phyloP scores from a whole-genome alignment of 2,797 vertebrate genomes.

The Valencia hispanica region DNA sequence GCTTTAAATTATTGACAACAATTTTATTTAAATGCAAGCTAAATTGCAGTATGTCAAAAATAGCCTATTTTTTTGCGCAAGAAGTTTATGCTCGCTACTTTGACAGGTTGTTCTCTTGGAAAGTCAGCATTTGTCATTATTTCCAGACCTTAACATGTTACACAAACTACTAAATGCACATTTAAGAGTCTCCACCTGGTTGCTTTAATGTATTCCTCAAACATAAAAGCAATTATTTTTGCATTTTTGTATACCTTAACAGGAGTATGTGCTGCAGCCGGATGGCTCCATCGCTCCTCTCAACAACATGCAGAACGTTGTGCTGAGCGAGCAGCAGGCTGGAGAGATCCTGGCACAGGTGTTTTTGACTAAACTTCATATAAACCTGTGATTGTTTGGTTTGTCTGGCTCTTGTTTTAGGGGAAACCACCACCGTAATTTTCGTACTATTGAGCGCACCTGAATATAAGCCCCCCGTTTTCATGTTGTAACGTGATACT shows the following conservation, averaged over 20 bases:
- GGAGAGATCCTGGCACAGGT: conserved; percentile 86
- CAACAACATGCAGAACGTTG: conserved; percentile 81
- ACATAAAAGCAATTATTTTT: not conserved
- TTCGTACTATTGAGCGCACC: no score
- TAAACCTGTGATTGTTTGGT: not conserved
- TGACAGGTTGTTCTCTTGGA: no score
- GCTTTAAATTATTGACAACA: not conserved
- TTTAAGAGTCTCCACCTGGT: not conserved
- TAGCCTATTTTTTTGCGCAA: not conserved
- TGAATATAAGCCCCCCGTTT: no score
- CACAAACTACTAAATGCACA: not conserved
- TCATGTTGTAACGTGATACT: no score
- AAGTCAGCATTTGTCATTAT: not conserved
- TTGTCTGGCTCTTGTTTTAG: not conserved
- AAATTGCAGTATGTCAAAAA: not conserved
- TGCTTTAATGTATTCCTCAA: not conserved
- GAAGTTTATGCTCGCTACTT: not conserved
- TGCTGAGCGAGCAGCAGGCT: conserved; percentile 84
- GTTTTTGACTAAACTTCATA: conserved; percentile 11
- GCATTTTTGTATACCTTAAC: conserved; percentile 20
- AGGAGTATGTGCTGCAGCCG: conserved; percentile 85
- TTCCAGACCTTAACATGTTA: not conserved
- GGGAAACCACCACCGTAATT: no score
- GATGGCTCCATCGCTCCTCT: conserved; percentile 84
- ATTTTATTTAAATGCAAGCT: not conserved